Percentiles rank a stretch among this genome's conserved stretches.
phyloP scores from a whole-genome alignment of 1,140 invertebrate species.

The Telenomus remus region DNA sequence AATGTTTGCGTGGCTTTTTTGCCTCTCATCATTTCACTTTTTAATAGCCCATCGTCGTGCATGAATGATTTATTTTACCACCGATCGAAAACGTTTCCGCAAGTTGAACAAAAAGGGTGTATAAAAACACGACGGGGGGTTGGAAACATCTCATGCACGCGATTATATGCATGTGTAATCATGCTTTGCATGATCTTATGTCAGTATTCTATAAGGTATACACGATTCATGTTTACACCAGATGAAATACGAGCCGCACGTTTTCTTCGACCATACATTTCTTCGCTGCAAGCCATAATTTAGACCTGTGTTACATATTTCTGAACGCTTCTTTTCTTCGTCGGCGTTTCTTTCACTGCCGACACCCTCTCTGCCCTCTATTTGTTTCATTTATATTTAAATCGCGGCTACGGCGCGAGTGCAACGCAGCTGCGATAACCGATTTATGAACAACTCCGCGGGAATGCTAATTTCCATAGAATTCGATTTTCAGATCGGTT shows the following conservation, averaged over 20 bases:
- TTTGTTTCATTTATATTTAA: slow-evolving; percentile 60
- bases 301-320: slow-evolving; percentile 23
- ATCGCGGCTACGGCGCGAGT: slow-evolving; percentile 31
- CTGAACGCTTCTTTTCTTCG: slow-evolving; percentile 1
- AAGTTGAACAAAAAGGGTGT: not conserved
- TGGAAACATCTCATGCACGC: slow-evolving; percentile 2
- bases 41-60: too few species aligned
- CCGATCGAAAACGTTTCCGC: too few species aligned
- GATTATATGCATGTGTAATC: slow-evolving; percentile 31
- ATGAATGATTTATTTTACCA: too few species aligned
- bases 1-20: too few species aligned
- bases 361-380: too few species aligned
- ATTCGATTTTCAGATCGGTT: slow-evolving; percentile 48
- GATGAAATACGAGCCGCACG: slow-evolving; percentile 2
- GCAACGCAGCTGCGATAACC: slow-evolving; percentile 43
- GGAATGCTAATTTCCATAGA: slow-evolving; percentile 47
- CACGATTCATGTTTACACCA: slow-evolving; percentile 16
- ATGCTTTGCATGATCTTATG: slow-evolving; percentile 2
- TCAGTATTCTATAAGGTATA: slow-evolving; percentile 9
- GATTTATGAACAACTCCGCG: slow-evolving; percentile 38
- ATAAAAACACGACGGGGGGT: not conserved
- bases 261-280: slow-evolving; percentile 8
- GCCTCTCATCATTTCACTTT: too few species aligned
- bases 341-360: too few species aligned
- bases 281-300: slow-evolving; percentile 15